Conservation (phyloP, 2,888 invertebrate species). For the Drosophila imparisetae region DNA sequence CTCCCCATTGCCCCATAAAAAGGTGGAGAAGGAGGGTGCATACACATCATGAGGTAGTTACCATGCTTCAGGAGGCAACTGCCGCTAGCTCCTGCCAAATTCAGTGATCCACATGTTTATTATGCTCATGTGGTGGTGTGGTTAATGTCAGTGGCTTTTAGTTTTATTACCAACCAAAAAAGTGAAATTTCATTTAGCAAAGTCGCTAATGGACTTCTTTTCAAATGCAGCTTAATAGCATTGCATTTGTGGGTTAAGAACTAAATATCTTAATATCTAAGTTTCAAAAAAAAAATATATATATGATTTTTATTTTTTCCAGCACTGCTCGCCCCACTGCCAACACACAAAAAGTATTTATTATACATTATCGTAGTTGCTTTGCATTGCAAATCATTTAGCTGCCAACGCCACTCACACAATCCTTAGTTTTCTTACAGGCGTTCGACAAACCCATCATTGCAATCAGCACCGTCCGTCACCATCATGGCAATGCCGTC, state of each 20-base stretch:
- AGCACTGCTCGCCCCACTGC: too few species aligned
- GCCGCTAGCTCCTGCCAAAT: conserved; percentile 16
- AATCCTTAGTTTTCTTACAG: not conserved
- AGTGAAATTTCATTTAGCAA: conserved; percentile 4
- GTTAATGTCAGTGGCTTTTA: conserved; percentile 33
- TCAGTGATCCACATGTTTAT: conserved; percentile 37
- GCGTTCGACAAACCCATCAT: conserved; percentile 4
- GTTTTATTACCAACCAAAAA: conserved; percentile 34
- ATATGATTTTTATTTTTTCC: too few species aligned
- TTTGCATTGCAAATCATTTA: not conserved
- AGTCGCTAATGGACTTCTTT: conserved; percentile 3
- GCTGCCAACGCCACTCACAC: conserved; percentile 16
- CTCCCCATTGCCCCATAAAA: not conserved
- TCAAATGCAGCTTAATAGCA: not conserved
- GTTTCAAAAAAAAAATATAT: too few species aligned
- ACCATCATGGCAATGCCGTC: too few species aligned
- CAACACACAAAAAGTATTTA: not conserved
- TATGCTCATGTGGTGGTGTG: conserved; percentile 28
- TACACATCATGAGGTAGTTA: conserved; percentile 4
- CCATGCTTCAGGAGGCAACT: not conserved
- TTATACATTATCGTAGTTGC: conserved; percentile 20
- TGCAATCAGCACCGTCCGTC: not conserved
- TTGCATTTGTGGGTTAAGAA: not conserved
- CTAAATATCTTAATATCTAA: not conserved
- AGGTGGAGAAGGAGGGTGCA: conserved; percentile 1